Conservation (phyloP, 2,888 invertebrate species). For the Tromatobia lineatoria region DNA sequence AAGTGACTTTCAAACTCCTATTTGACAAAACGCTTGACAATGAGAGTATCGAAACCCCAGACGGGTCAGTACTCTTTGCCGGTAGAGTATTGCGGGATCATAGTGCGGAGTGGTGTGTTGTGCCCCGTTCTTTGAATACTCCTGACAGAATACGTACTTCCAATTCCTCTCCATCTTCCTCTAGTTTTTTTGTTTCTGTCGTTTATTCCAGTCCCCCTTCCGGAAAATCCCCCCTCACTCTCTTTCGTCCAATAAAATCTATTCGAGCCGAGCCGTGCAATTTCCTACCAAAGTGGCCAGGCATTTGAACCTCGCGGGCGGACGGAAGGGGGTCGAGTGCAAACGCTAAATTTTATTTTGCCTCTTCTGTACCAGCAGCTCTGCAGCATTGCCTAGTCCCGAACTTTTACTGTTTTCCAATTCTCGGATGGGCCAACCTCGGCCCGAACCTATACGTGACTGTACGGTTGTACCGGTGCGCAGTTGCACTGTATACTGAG, state of each 20-base stretch:
- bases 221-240: constrained; percentile 65
- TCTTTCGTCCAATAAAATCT: constrained; percentile 76
- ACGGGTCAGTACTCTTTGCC: not conserved
- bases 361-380: constrained; percentile 29
- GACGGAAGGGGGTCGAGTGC: constrained; percentile 15
- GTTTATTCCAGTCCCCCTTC: constrained; percentile 53
- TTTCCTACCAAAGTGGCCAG: constrained; percentile 66
- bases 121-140: constrained; percentile 62
- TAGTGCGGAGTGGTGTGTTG: constrained; percentile 47
- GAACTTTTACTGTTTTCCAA: constrained; percentile 76
- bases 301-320: constrained; percentile 59
- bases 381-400: constrained; percentile 51
- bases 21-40: not conserved
- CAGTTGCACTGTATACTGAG: constrained; percentile 15
- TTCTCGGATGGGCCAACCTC: constrained; percentile 69
- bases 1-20: not conserved
- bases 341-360: constrained; percentile 72
- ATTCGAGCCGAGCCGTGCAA: constrained; percentile 70
- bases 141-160: constrained; percentile 55
- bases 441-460: constrained; percentile 14
- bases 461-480: not conserved
- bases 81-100: constrained; percentile 59
- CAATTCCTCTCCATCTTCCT: constrained; percentile 48
- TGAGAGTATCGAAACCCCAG: constrained; percentile 6
- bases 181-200: constrained; percentile 28